Base-by-base conservation (phyloP, 2,797 vertebrate genomes). In the Sebastes goodei region DNA sequence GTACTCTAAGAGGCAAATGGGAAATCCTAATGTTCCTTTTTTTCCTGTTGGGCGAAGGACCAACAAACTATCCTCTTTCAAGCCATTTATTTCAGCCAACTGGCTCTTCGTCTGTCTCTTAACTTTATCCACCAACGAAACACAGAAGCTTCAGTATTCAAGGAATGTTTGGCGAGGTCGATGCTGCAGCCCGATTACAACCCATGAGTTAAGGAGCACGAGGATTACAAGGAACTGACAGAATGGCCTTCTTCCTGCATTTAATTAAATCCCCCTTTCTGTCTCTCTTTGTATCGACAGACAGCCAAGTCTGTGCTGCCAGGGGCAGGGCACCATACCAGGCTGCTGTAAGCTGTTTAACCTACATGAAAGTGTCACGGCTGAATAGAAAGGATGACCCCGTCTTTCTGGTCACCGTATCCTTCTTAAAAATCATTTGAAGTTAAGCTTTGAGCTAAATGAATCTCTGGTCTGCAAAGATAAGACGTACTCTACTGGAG, bases 161-260 rank as follows among this genome's bases (percentile, higher is more conserved):
- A 77, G 57, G 86, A 92, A 90, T 93, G 85, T 61, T 85, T 86
- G 75, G 82, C 59, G 20, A 88, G 42, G 59, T 46, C 82, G 81
- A 88, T 74, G 21, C 71, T 85, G 52, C 72, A 52, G 73, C 78
- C 42, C 32, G 80, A 89, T 93, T 90, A 87, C 81, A 81, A 72
- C 78, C 76, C 46, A 32, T 76, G 76, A 89, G 61, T 87, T 86
- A 59, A 79, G 68, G 80, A 89, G 87, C 81, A 89, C 5, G 20
- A 81, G 86, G 86, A 92, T 91, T 90, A 89, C 61, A 71, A 80
- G 75, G 64, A 90, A 76, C 74, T 84, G 78, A 86, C 76, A 89
- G 76, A 91, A 86, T 62, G 61, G 75, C 73, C 56, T 78, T 83
- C 80, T 80, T 81, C 77, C 76, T 87, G 87, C 77, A 78, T 89